Evolutionary conservation across 2,797 vertebrate species (phyloP).

Genomic region (Serranus cabrilla): DNA sequence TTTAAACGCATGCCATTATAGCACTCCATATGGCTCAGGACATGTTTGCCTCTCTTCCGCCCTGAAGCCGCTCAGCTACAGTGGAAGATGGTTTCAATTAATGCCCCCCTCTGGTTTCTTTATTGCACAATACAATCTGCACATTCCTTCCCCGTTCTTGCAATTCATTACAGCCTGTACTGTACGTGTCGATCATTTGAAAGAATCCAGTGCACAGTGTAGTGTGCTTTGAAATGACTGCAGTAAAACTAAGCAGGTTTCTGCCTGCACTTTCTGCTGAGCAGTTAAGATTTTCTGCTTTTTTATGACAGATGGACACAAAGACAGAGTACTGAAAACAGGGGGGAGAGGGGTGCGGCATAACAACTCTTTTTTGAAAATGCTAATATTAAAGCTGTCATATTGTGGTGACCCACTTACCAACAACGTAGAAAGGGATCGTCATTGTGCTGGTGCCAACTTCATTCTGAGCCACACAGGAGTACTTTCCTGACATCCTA

Average conservation of each 20-base stretch:
- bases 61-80: slow-evolving; percentile 65
- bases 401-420: slow-evolving; percentile 81
- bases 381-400: no score
- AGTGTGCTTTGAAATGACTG: slow-evolving; percentile 20
- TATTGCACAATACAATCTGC: slow-evolving; percentile 79
- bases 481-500: slow-evolving; percentile 86
- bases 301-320: no score
- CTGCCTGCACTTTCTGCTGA: slow-evolving; percentile 15
- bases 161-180: slow-evolving; percentile 67
- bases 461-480: slow-evolving; percentile 87
- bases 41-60: slow-evolving; percentile 71
- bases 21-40: slow-evolving; percentile 77
- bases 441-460: slow-evolving; percentile 72
- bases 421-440: slow-evolving; percentile 87
- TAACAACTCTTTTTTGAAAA: no score
- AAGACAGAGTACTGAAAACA: no score
- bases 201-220: slow-evolving; percentile 30
- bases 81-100: slow-evolving; percentile 84
- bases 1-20: slow-evolving; percentile 74
- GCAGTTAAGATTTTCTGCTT: slow-evolving; percentile 6
- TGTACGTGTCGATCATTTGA: slow-evolving; percentile 57
- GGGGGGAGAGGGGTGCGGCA: no score
- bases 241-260: slow-evolving; percentile 39
- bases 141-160: slow-evolving; percentile 70
- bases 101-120: slow-evolving; percentile 79